Conservation (phyloP, 2,113 vertebrate genomes). For the Pelvicachromis taeniatus region DNA sequence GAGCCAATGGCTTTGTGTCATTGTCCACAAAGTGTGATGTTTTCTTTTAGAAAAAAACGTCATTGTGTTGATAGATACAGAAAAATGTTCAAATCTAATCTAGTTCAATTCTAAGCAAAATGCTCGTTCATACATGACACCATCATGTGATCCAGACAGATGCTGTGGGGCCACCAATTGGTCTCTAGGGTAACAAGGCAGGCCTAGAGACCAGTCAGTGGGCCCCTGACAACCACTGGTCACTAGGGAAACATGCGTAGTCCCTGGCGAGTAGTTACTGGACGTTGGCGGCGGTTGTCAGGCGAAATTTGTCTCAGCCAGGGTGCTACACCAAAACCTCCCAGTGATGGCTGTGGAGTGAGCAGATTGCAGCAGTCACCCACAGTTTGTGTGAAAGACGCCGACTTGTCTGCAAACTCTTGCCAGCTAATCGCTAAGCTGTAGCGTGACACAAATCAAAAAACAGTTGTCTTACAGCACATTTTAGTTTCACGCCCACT, state of each 20-base stretch:
- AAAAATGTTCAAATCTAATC: neutral
- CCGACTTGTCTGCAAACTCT: neutral
- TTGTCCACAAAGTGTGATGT: neutral
- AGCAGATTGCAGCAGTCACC: neutral
- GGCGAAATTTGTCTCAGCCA: neutral
- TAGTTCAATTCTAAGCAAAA: neutral
- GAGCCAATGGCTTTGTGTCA: neutral
- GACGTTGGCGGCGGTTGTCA: neutral
- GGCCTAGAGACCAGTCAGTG: neutral
- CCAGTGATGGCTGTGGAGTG: neutral
- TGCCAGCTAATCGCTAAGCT: neutral
- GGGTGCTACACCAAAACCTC: neutral
- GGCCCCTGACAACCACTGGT: neutral
- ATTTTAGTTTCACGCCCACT: neutral
- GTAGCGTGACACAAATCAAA: neutral
- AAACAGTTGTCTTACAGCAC: neutral
- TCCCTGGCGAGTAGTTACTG: neutral
- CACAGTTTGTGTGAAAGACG: neutral
- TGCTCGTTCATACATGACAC: neutral
- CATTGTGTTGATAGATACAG: neutral
- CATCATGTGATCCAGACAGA: neutral
- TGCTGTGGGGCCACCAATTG: neutral
- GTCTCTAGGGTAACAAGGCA: neutral
- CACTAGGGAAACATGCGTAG: neutral
- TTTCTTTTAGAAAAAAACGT: fast-evolving